A percentile compares a stretch with the other conserved stretches of the same genome.
Evolutionary conservation across 2,888 invertebrate genomes (phyloP).

Genomic region (Anoplius nigerrimus): DNA sequence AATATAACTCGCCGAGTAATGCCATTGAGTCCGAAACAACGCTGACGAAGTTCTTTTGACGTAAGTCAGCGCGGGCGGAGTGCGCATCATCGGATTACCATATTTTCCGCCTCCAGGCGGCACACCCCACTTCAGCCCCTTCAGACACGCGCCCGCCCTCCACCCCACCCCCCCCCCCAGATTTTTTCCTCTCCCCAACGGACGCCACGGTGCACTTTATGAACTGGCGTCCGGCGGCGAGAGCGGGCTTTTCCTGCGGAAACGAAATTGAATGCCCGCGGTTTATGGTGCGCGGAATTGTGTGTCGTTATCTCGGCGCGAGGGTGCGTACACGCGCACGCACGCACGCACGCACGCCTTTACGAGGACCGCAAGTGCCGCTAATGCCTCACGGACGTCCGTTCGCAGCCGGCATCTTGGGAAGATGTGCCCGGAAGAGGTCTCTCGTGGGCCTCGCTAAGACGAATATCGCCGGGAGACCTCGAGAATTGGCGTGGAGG

Average conservation of each 20-base stretch:
- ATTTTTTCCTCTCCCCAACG: conserved; percentile 14
- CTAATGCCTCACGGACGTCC: conserved; percentile 25
- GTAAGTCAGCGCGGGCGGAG: too few species aligned
- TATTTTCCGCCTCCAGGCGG: not conserved
- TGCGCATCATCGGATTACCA: not conserved
- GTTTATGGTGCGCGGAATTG: conserved; percentile 46
- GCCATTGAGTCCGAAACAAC: too few species aligned
- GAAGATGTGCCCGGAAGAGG: too few species aligned
- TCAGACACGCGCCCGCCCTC: not conserved
- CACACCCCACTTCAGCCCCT: not conserved
- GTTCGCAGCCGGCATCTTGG: too few species aligned
- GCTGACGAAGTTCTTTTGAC: too few species aligned
- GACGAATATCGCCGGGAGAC: not conserved
- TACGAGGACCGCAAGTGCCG: conserved; percentile 35
- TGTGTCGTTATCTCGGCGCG: conserved; percentile 36
- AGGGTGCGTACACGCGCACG: not conserved
- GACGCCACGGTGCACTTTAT: conserved; percentile 28
- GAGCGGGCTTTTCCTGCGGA: conserved; percentile 32
- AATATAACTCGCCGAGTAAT: too few species aligned
- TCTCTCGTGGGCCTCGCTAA: too few species aligned
- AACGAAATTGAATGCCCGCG: conserved; percentile 46
- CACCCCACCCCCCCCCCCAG: conserved; percentile 8
- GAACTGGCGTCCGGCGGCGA: conserved; percentile 31
- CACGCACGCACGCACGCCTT: conserved; percentile 21
- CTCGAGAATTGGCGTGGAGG: not conserved